These are phyloP conservation scores for Caiman crocodilus DNA, from an alignment of 2,797 vertebrate genomes.

Conservation along the genomic window DNA sequence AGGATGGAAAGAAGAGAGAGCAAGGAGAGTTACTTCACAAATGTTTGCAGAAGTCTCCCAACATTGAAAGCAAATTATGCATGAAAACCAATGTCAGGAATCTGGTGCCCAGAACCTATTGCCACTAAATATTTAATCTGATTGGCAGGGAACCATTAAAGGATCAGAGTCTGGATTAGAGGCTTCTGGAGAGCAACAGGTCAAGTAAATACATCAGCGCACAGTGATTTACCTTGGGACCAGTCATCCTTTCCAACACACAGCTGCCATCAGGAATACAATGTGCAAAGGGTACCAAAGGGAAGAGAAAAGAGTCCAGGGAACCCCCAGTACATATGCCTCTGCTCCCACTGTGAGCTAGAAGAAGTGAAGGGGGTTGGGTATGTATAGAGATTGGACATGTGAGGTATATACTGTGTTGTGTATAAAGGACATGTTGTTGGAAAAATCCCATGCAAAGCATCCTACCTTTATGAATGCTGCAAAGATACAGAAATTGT, in stretches of 20 bases:
- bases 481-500: background rate
- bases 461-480: background rate
- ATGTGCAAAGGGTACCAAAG: background rate
- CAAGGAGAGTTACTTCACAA: slow-evolving; percentile 43
- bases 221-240: slow-evolving; percentile 12
- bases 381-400: background rate
- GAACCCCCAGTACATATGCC: background rate
- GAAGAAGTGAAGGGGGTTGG: background rate
- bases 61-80: slow-evolving; percentile 53
- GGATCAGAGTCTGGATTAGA: background rate
- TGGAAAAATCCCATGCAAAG: background rate
- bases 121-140: slow-evolving; percentile 56
- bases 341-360: background rate
- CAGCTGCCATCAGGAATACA: background rate
- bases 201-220: slow-evolving; percentile 53
- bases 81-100: slow-evolving; percentile 53
- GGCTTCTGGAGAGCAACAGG: slow-evolving; percentile 32
- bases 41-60: slow-evolving; percentile 27
- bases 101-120: slow-evolving; percentile 34
- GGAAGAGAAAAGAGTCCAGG: background rate
- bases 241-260: slow-evolving; percentile 25
- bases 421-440: background rate
- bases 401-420: background rate
- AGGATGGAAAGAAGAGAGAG: background rate
- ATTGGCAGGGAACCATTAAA: slow-evolving; percentile 49